Percentiles rank a stretch among this genome's conserved stretches.
Evolutionary conservation across 2,888 invertebrate species (phyloP).

Genomic region (Antitype chi): DNA sequence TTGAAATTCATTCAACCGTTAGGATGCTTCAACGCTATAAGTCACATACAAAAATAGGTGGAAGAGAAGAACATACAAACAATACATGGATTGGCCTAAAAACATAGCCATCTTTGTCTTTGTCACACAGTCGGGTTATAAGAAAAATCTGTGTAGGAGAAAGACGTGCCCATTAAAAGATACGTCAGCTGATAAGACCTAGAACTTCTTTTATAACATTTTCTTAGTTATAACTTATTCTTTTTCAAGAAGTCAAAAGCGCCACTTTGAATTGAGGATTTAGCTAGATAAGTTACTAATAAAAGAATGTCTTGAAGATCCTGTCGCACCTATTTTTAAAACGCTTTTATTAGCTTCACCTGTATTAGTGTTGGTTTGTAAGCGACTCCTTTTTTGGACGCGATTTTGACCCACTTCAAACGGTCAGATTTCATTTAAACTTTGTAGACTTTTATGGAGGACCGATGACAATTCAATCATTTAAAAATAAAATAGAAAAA

Average conservation of each 20-base stretch:
- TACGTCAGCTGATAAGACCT: slow-evolving; percentile 3
- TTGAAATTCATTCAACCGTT: neutral
- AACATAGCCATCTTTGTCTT: too few species aligned
- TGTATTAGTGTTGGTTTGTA: too few species aligned
- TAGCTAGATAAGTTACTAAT: neutral
- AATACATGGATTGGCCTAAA: too few species aligned
- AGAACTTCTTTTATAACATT: slow-evolving; percentile 4
- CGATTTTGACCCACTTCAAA: too few species aligned
- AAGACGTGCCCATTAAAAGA: slow-evolving; percentile 13
- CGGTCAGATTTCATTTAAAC: too few species aligned
- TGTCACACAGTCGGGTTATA: neutral
- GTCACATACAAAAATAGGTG: neutral
- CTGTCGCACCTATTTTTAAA: neutral
- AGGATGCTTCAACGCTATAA: neutral
- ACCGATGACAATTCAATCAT: too few species aligned
- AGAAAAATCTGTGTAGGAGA: neutral
- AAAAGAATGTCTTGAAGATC: neutral
- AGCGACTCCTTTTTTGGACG: too few species aligned
- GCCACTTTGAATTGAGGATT: neutral
- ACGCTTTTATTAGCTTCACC: too few species aligned
- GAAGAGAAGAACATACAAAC: neutral
- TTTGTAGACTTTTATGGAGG: too few species aligned
- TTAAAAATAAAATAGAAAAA: too few species aligned
- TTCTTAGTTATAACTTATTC: neutral
- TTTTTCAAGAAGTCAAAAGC: neutral